Conservation (phyloP, 30 jellyfish, hydroid and myxozoan genomes). For the Rhopilema esculentum region DNA sequence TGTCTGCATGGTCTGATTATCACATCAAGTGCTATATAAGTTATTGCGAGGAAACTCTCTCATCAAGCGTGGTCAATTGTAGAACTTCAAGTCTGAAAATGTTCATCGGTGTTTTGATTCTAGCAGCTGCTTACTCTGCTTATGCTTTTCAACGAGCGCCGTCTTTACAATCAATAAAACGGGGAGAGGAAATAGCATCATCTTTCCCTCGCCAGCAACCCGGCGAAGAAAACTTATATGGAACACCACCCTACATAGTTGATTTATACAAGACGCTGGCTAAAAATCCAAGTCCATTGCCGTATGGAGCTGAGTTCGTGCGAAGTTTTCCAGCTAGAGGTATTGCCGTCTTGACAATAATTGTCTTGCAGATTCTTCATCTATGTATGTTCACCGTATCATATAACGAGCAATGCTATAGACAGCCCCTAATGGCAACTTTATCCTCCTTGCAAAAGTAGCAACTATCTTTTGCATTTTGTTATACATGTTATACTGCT, state of each 20-base stretch:
- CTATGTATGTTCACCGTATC: no score
- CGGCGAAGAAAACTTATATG: background rate
- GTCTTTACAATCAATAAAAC: background rate
- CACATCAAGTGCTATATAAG: conserved; percentile 1
- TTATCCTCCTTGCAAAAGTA: background rate
- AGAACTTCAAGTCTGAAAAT: background rate
- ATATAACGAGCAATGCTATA: no score
- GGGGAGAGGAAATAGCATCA: background rate
- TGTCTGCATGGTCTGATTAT: background rate
- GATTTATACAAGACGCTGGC: conserved; percentile 26
- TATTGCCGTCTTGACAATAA: background rate
- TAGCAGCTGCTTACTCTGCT: conserved; percentile 7
- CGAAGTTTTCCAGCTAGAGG: conserved; percentile 67
- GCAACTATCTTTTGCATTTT: no score
- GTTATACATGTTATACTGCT: no score
- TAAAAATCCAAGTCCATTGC: conserved; percentile 31
- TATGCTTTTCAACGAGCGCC: background rate
- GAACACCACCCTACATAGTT: conserved; percentile 19
- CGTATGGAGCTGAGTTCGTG: conserved; percentile 71
- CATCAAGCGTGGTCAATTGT: background rate
- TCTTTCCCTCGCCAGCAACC: background rate
- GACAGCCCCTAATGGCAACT: background rate
- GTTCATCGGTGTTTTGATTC: background rate
- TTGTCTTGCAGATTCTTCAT: no score
- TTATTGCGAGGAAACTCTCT: background rate